phyloP scores from a whole-genome alignment of 2,113 vertebrate species.

The Gavia stellata region DNA sequence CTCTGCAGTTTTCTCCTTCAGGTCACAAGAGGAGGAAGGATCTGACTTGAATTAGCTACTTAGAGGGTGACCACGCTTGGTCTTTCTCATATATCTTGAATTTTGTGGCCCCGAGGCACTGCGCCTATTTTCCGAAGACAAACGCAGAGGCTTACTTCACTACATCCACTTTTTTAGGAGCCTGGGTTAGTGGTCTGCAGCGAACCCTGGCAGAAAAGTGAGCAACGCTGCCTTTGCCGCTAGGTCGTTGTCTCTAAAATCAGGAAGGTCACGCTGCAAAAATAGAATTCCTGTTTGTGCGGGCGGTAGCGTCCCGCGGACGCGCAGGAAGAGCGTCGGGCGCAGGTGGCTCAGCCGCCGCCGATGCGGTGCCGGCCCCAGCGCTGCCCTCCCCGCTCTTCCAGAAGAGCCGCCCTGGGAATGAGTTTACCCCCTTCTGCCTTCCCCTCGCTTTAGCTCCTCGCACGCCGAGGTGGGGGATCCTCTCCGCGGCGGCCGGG shows the following conservation, averaged over 20 bases:
- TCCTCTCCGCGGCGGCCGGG: not conserved
- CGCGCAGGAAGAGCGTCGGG: not conserved
- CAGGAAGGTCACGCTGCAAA: not conserved
- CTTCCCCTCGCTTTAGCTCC: not conserved
- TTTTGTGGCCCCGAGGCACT: not conserved
- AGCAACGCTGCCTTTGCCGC: not conserved
- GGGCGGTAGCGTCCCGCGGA: not conserved
- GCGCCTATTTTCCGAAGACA: not conserved
- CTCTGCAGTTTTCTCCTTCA: not conserved
- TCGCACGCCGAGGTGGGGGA: rapidly evolving
- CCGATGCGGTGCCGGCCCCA: not conserved
- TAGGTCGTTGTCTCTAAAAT: not conserved
- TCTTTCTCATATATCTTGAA: rapidly evolving
- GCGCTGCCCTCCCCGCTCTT: not conserved
- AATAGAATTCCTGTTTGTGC: slow-evolving; percentile 16
- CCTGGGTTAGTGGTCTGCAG: not conserved
- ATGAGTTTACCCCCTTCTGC: not conserved
- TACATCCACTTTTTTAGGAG: not conserved
- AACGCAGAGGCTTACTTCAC: not conserved
- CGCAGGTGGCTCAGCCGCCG: not conserved
- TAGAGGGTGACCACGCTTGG: not conserved
- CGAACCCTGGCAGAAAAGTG: not conserved
- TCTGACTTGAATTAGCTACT: not conserved
- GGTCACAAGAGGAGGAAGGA: not conserved
- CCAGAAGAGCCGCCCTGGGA: not conserved